A percentile compares a stretch with the other conserved stretches of the same genome.
These are phyloP conservation scores for Amitus sp. DNA, from an alignment of 2,888 invertebrate genomes.

Conservation along the genomic window DNA sequence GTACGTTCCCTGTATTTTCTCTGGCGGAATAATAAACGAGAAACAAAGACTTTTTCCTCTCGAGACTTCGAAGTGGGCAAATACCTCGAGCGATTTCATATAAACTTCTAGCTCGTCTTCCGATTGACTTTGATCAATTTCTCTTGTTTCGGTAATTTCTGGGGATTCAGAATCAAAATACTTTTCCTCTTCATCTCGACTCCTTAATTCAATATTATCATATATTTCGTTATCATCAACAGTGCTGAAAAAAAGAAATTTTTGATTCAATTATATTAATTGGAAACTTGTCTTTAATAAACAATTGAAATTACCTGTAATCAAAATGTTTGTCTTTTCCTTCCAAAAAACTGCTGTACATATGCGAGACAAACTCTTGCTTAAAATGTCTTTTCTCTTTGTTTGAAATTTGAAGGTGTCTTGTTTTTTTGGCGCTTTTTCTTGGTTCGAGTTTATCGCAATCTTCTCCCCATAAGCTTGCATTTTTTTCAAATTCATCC, in stretches of 20 bases:
- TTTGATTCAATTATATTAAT: background rate
- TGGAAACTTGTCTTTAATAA: constrained; percentile 12
- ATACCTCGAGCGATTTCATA: constrained; percentile 70
- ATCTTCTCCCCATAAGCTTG: constrained; percentile 69
- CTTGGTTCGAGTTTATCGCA: constrained; percentile 62
- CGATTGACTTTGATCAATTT: constrained; percentile 49
- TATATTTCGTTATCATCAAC: constrained; percentile 85
- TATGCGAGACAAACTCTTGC: constrained; percentile 84
- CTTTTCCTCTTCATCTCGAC: constrained; percentile 87
- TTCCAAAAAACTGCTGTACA: constrained; percentile 86
- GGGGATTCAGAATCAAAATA: constrained; percentile 89
- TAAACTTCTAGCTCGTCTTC: constrained; percentile 79
- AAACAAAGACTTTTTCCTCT: too few relatives aligned
- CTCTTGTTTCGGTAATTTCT: constrained; percentile 63
- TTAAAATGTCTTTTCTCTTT: constrained; percentile 74
- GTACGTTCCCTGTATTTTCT: too few relatives aligned
- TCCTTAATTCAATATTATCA: constrained; percentile 78
- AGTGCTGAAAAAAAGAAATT: constrained; percentile 59
- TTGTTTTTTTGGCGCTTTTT: constrained; percentile 57
- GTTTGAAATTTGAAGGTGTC: constrained; percentile 61
- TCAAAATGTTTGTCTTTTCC: constrained; percentile 87
- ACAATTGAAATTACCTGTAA: constrained; percentile 70
- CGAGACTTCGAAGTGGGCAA: too few relatives aligned
- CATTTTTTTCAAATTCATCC: constrained; percentile 53
- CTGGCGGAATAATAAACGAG: too few relatives aligned